Base-by-base conservation (phyloP, 2,888 invertebrate species). In the Automeris io region DNA sequence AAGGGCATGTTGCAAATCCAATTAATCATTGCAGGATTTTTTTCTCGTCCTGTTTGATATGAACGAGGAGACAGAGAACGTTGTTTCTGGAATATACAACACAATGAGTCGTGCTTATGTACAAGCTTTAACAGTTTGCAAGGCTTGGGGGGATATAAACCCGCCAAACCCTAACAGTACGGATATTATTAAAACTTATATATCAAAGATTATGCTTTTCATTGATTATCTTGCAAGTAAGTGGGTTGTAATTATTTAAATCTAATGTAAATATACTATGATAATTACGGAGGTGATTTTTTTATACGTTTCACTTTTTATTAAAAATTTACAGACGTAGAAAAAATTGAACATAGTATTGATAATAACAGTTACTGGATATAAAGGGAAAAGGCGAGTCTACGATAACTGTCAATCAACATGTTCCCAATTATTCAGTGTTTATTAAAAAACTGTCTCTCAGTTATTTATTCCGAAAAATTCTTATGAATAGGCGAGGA, bases 221-320 rank as follows among this genome's bases (percentile, higher is more conserved):
- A 66, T 79, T 42, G 81, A 85, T 41, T 86, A 82, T 51, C 70
- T 85, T 43, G 81, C 62, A 41, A 81, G 86, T 86, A 53, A 70
- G 80, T 63, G 12, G n/a, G 6, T 8, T 7, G 8, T 16, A 24
- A n/a, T n/a, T 24, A 12, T 33, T n/a, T n/a, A n/a, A n/a, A n/a
- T n/a, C n/a, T n/a, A n/a, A n/a, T n/a, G n/a, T n/a, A n/a, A n/a
- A n/a, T n/a, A n/a, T n/a, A n/a, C n/a, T n/a, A n/a, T n/a, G n/a
- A n/a, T n/a, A n/a, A n/a, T n/a, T n/a, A n/a, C n/a, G n/a, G n/a
- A n/a, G n/a, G n/a, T n/a, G n/a, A n/a, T n/a, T n/a, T n/a, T n/a
- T n/a, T n/a, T n/a, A n/a, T n/a, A n/a, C n/a, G n/a, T n/a, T n/a
- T n/a, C n/a, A n/a, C n/a, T n/a, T n/a, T n/a, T n/a, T n/a, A n/a